Percentiles rank a stretch among this genome's conserved stretches.
phyloP scores from a whole-genome alignment of 2,888 invertebrate species.

The Aethes cnicana region DNA sequence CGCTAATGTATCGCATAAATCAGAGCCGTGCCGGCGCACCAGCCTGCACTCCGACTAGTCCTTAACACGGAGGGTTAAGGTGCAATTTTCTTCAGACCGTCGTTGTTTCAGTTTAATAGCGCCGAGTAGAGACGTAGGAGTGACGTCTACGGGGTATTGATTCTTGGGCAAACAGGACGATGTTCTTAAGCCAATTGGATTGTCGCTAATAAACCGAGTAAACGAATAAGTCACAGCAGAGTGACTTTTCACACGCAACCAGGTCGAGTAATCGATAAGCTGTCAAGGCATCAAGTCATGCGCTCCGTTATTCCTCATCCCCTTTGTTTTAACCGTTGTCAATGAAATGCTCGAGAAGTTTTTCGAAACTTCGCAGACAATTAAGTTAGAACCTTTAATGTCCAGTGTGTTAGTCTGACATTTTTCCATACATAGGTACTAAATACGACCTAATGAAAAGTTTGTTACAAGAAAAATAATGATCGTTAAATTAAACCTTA shows the following conservation, averaged over 20 bases:
- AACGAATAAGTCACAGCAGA: constrained; percentile 6
- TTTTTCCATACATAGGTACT: no score
- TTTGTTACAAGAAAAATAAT: no score
- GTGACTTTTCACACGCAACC: constrained; percentile 13
- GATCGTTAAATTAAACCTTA: no score
- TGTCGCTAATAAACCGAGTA: constrained; percentile 19
- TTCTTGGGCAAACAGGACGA: constrained; percentile 20
- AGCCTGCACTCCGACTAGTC: not conserved
- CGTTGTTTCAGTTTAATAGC: constrained; percentile 8
- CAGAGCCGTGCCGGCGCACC: constrained; percentile 38
- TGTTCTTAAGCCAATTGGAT: constrained; percentile 26
- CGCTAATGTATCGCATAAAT: constrained; percentile 70
- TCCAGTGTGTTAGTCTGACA: no score
- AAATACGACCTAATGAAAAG: no score
- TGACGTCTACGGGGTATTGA: constrained; percentile 28
- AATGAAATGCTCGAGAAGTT: no score
- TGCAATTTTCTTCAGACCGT: not conserved
- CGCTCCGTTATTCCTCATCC: no score
- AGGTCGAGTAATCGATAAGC: not conserved
- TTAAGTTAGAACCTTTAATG: no score
- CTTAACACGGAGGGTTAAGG: constrained; percentile 2
- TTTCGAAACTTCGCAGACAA: no score
- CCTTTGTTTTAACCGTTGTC: no score
- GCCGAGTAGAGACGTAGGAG: constrained; percentile 23
- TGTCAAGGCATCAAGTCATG: no score